Percentiles rank a stretch among this genome's conserved stretches.
Evolutionary conservation across 37 sponge, comb jelly and placozoan genomes (phyloP).

Genomic region (Ianthella basta): DNA sequence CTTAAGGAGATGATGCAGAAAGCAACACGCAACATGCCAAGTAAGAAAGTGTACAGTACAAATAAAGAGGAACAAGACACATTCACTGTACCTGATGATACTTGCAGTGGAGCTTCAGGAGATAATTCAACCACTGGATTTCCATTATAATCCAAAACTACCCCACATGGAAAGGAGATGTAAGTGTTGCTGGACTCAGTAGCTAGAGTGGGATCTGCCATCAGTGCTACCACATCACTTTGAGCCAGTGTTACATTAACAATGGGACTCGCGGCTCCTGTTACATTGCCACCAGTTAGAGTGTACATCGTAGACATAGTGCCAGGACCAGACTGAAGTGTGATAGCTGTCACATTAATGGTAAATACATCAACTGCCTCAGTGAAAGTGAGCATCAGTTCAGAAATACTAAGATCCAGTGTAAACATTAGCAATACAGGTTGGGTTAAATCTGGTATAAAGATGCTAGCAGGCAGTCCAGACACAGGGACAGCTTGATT

Average conservation of each 20-base stretch:
- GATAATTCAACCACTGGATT: slow-evolving; percentile 33
- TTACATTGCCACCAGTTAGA: slow-evolving; percentile 59
- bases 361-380: slow-evolving; percentile 70
- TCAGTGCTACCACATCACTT: slow-evolving; percentile 61
- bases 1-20: no score
- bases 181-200: slow-evolving; percentile 65
- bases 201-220: slow-evolving; percentile 53
- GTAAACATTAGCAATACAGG: slow-evolving; percentile 50
- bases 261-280: slow-evolving; percentile 34
- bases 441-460: slow-evolving; percentile 15
- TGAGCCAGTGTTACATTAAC: slow-evolving; percentile 43
- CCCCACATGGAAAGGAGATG: slow-evolving; percentile 58
- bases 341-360: slow-evolving; percentile 54
- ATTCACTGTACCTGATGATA: no score
- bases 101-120: slow-evolving; percentile 33
- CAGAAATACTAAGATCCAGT: slow-evolving; percentile 56
- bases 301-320: slow-evolving; percentile 43
- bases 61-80: no score
- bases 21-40: no score
- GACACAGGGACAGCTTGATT: background rate
- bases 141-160: slow-evolving; percentile 69
- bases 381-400: slow-evolving; percentile 61
- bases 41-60: no score
- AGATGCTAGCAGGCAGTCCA: background rate
- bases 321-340: slow-evolving; percentile 68